These are phyloP conservation scores for Palythoa grandis DNA, from an alignment of 92 coral and sea anemone genomes.

Conservation along the genomic window DNA sequence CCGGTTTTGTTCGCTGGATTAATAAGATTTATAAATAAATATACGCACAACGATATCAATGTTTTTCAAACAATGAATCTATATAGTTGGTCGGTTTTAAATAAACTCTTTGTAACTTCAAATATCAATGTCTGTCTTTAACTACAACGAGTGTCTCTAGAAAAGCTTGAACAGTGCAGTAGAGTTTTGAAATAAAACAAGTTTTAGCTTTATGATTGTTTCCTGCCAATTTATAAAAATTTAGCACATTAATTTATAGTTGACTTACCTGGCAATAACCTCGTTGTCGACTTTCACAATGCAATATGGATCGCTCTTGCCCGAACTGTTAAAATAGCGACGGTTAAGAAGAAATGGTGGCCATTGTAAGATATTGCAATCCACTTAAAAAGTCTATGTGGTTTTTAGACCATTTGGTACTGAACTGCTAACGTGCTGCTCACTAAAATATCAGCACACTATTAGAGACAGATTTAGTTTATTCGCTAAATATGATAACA, in stretches of 20 bases:
- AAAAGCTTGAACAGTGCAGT: background rate
- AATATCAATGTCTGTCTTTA: too few species aligned
- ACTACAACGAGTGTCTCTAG: too few species aligned
- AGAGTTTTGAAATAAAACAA: background rate
- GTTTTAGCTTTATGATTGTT: background rate
- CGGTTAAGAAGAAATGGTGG: background rate
- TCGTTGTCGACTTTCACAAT: slow-evolving; percentile 90
- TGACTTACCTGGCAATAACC: slow-evolving; percentile 84
- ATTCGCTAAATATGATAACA: background rate
- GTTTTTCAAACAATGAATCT: background rate
- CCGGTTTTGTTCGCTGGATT: background rate
- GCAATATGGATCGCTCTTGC: slow-evolving; percentile 97
- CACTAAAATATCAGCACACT: too few species aligned
- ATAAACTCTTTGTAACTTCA: background rate
- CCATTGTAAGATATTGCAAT: background rate
- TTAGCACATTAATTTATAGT: too few species aligned
- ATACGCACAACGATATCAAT: background rate
- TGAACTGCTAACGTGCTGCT: too few species aligned
- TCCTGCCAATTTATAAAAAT: background rate
- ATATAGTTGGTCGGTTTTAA: background rate
- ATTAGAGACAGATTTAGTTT: too few species aligned
- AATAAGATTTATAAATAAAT: too few species aligned
- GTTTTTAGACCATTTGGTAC: background rate
- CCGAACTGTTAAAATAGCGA: slow-evolving; percentile 61
- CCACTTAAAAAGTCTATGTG: background rate